Evolutionary conservation across 2,888 invertebrate genomes (phyloP), one percentile per base, ranked within the genome.

Genomic region (Acanthosoma haemorrhoidale): DNA sequence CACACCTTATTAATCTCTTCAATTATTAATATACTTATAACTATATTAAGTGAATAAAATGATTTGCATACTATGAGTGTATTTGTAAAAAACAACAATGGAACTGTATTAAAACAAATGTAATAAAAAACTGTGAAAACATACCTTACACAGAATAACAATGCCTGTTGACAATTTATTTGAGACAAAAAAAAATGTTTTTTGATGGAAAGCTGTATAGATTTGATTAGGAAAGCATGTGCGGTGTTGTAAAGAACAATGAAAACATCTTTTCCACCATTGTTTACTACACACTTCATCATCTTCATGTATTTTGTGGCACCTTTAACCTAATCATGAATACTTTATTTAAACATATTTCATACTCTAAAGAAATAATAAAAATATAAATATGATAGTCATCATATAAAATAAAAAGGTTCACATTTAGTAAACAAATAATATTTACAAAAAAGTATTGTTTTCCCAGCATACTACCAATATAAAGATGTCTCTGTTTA

Each of bases 181-280:
- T 61, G 61, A 13, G 61, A 36, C 8, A 61, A 61, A 32, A 21
- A 34, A 21, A 36, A 36, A 9, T 61, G 8, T 36, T 38, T 32
- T 36, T 61, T 61, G 31, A 16, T 21, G 21, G 18, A 36, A 18
- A 61, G 21, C 21, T 36, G 16, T 5, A 61, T 61, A 11, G 61
- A 36, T 18, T 61, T 61, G 32, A 61, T 21, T 32, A 61, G 34
- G n/a, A 61, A 61, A 38, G 61, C 61, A 61, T 61, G 61, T 18
- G 61, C 61, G 18, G 18, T 36, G 15, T 61, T 61, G 21, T 61
- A 21, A 8, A 61, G 38, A 6, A 16, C 32, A 16, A 61, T 61
- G 34, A 61, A 61, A 15, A 36, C 36, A 61, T 61, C 61, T 9
- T 18, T 34, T n/a, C 61, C 61, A 11, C 61, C 61, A 34, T 32